Base-by-base conservation (phyloP, 2,113 vertebrate species). In the Tachuris rubrigastra region DNA sequence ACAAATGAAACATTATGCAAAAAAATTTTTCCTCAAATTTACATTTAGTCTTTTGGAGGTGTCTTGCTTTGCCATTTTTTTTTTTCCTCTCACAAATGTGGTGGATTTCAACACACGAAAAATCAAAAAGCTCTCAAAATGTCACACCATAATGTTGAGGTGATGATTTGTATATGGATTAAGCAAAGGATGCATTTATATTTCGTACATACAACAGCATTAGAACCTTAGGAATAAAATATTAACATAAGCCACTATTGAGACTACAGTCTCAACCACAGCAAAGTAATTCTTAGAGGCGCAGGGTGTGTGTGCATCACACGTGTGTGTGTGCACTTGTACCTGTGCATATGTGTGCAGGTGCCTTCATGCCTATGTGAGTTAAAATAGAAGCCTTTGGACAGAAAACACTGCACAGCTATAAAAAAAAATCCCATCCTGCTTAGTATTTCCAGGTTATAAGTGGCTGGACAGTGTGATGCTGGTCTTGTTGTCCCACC, bases 311-410 rank as follows among this genome's bases (percentile, higher is more conserved):
- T 42, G 42, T 42, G 42, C 9, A 42, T 50, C 31, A 33, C 3
- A 23, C 8, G 3, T 28, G 10, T 30, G 13, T 21, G 9, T 23
- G 7, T 3, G 9, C 10, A 28, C 20, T 12, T 30, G 28, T 42
- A 46, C 24, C 16, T 47, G 44, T n/a, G 25, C 44, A n/a, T 27
- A n/a, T 22, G 20, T 28, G 22, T 30, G 8, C 31, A 42, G 27
- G 6, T 25, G 11, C 3, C 5, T 24, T 23, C 12, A 49, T 0
- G 0, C 7, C 2, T 31, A 9, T 41, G 4, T 16, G 37, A 30
- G 5, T 22, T 65, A 18, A 41, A 50, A 50, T 5, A 55, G 39
- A 59, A 72, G 30, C 12, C 14, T 85, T 53, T 66, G 31, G 20
- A 27, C 7, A 85, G 52, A 74, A 85, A 37, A 31, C 14, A 56